Percentiles rank a stretch among this genome's conserved stretches.
Conservation (phyloP, 2,797 vertebrate species). For the Epinephelus awoara region DNA sequence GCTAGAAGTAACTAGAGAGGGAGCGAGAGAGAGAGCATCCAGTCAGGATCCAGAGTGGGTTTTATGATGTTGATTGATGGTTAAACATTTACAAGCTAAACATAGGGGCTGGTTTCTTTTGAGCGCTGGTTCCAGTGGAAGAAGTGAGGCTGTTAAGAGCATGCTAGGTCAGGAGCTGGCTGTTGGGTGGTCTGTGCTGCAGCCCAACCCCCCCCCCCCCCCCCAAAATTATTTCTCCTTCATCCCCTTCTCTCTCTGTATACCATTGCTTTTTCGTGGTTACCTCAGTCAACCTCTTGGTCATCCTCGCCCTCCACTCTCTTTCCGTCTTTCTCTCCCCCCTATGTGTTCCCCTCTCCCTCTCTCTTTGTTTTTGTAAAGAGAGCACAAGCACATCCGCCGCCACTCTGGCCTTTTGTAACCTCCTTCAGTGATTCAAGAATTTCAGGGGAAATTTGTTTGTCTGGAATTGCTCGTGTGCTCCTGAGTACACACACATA, state of each 20-base stretch:
- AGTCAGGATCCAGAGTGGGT: constrained; percentile 66
- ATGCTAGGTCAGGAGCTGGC: constrained; percentile 34
- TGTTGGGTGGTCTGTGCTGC: constrained; percentile 68
- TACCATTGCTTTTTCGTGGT: constrained; percentile 16
- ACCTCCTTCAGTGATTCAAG: constrained; percentile 59
- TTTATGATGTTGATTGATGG: constrained; percentile 85
- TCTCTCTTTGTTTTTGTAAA: constrained; percentile 67
- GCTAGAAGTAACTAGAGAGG: constrained; percentile 44
- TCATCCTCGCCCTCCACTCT: constrained; percentile 23
- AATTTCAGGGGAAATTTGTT: constrained; percentile 58
- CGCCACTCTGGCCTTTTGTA: constrained; percentile 65
- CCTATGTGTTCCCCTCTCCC: background rate
- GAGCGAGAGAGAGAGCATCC: constrained; percentile 43
- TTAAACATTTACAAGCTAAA: constrained; percentile 86
- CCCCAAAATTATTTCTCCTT: constrained; percentile 28
- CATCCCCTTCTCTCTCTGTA: constrained; percentile 1
- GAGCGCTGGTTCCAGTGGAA: constrained; percentile 70
- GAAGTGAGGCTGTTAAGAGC: constrained; percentile 67
- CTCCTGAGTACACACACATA: constrained; percentile 46
- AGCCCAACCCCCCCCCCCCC: background rate
- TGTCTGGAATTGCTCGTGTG: constrained; percentile 50
- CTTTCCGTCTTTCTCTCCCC: background rate
- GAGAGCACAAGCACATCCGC: constrained; percentile 61
- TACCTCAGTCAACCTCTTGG: constrained; percentile 38
- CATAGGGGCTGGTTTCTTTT: constrained; percentile 69